Evolutionary conservation across 2,888 invertebrate genomes (phyloP), one percentile per base, ranked within the genome.

Genomic region (Macaria liturata): DNA sequence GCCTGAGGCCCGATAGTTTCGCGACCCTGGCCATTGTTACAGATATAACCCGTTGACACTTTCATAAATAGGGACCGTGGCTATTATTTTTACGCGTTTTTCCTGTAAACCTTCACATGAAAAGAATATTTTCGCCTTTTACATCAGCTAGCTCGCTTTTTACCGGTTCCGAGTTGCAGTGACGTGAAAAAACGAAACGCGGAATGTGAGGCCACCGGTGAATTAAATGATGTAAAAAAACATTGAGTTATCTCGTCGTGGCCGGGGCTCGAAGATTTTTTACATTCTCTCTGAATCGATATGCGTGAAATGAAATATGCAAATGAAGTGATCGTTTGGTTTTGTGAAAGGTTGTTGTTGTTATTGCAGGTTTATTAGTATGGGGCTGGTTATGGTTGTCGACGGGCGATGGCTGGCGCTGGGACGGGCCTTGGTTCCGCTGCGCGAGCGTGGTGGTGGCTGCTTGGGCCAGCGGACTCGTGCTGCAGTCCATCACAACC

Each of bases 381-480:
- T 91, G 91, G 91, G 83, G 82, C 7, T 42, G 84, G 3, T 57
- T 86, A 20, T 90, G 85, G 84, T 72, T 74, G 48, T 74, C 78
- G 3, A 88, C 76, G 59, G 88, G 87, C 32, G 78, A 83, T 0
- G 74, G 69, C 20, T 91, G 89, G 90, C 61, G 72, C 20, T 86
- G 81, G 82, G 69, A 83, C 46, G 90, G 88, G 0, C 71, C 71
- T 0, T 89, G 84, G 84, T 86, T 88, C 64, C 78, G 77, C 5
- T 54, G 88, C 40, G 71, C 75, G 0, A 66, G 75, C 1, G 83
- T 89, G 0, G 82, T 71, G 0, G 67, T 72, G 4, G 68, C 80
- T 7, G 89, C 86, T 0, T 91, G 89, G 89, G 72, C 67, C 9
- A 78, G 80, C 46, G 88, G 88, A 0, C 77, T 79, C 46, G 58